A percentile compares a stretch with the other conserved stretches of the same genome.
These are phyloP conservation scores for Morpho deidamia DNA, from an alignment of 2,888 invertebrate genomes.

Conservation along the genomic window DNA sequence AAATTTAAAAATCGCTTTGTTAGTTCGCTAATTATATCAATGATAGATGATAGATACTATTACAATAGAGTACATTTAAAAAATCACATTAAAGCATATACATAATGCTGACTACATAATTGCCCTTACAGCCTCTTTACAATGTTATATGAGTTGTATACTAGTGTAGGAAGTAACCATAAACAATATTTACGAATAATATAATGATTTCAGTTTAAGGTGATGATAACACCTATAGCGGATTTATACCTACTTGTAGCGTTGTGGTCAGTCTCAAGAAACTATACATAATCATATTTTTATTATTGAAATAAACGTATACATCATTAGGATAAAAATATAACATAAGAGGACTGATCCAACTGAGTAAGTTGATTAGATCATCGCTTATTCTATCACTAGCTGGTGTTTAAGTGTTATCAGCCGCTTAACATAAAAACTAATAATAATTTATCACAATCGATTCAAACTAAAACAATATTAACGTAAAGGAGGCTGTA, in stretches of 20 bases:
- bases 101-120: conserved; percentile 79
- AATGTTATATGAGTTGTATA: conserved; percentile 38
- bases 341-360: conserved; percentile 3
- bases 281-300: conserved; percentile 18
- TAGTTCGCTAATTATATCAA: conserved; percentile 72
- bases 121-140: conserved; percentile 67
- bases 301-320: conserved; percentile 22
- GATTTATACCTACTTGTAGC: conserved; percentile 14
- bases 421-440: conserved; percentile 29
- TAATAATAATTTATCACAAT: conserved; percentile 68
- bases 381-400: conserved; percentile 19
- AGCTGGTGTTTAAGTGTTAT: conserved; percentile 30
- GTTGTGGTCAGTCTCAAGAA: conserved; percentile 24
- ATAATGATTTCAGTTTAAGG: conserved; percentile 40
- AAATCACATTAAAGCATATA: conserved; percentile 80
- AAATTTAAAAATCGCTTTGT: conserved; percentile 67
- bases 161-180: conserved; percentile 57
- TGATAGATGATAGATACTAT: conserved; percentile 70
- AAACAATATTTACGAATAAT: conserved; percentile 52
- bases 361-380: conserved; percentile 15
- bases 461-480: conserved; percentile 68
- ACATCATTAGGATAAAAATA: conserved; percentile 22
- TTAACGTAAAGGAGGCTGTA: conserved; percentile 65
- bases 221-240: conserved; percentile 33
- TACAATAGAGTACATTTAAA: conserved; percentile 78